Conservation (phyloP, 2,888 invertebrate species). For the Ecdyonurus torrentis region DNA sequence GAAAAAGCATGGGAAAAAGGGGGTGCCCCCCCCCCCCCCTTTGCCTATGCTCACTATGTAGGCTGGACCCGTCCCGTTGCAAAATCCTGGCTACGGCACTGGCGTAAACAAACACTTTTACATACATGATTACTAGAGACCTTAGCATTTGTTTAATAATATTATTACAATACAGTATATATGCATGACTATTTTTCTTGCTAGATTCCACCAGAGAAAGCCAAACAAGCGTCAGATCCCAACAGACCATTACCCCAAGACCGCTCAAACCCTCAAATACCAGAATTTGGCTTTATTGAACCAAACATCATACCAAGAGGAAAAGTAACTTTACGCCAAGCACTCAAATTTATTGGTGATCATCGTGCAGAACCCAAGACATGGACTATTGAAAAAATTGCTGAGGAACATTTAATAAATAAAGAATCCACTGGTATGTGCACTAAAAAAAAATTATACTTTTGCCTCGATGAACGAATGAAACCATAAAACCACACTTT, state of each 20-base stretch:
- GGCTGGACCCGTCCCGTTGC: no score
- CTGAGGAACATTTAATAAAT: constrained; percentile 49
- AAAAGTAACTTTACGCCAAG: constrained; percentile 43
- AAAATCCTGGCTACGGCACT: no score
- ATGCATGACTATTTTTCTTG: constrained; percentile 2
- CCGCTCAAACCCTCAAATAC: constrained; percentile 31
- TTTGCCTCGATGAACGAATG: no score
- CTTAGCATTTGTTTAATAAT: no score
- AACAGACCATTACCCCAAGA: constrained; percentile 38
- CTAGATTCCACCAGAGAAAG: constrained; percentile 1
- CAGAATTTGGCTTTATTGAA: constrained; percentile 51
- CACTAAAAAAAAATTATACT: no score
- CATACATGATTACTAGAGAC: no score
- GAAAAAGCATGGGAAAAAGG: no score
- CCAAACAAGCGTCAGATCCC: background rate
- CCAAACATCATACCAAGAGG: constrained; percentile 42
- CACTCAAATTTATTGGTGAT: constrained; percentile 44
- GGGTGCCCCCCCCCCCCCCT: no score
- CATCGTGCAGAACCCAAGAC: constrained; percentile 42
- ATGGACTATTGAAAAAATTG: constrained; percentile 40
- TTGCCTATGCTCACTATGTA: no score
- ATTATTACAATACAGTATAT: no score
- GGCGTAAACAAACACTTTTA: no score
- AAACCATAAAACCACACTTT: no score
- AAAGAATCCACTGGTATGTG: constrained; percentile 39